A percentile compares a stretch with the other conserved stretches of the same genome.
These are phyloP conservation scores for Pangasius djambal DNA, from an alignment of 2,797 vertebrate species.

Conservation along the genomic window DNA sequence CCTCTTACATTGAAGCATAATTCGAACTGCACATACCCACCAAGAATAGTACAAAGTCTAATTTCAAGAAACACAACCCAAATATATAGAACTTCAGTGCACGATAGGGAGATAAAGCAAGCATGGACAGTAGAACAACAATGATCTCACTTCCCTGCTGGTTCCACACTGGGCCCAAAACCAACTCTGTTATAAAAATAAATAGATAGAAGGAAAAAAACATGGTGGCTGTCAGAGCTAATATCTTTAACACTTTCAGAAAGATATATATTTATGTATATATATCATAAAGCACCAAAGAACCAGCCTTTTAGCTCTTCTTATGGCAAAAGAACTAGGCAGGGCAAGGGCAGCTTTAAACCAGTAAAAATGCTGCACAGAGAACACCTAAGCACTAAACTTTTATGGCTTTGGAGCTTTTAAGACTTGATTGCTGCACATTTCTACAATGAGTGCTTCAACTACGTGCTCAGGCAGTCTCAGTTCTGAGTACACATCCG, in stretches of 20 bases:
- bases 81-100: constrained; percentile 37
- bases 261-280: background rate
- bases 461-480: constrained; percentile 56
- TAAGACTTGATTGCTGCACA: constrained; percentile 15
- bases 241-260: constrained; percentile 52
- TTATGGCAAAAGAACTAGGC: constrained; percentile 4
- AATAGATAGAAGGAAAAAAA: constrained; percentile 50
- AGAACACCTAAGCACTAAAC: constrained; percentile 1
- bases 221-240: constrained; percentile 57
- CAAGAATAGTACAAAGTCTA: background rate
- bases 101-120: constrained; percentile 36
- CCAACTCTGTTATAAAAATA: constrained; percentile 64
- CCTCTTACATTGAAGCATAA: background rate
- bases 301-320: constrained; percentile 12
- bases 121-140: constrained; percentile 62
- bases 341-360: background rate
- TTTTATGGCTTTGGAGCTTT: background rate
- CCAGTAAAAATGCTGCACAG: constrained; percentile 5
- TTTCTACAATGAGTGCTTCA: constrained; percentile 52
- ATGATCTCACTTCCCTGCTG: constrained; percentile 67
- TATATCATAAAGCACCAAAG: background rate
- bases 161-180: constrained; percentile 65
- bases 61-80: constrained; percentile 40
- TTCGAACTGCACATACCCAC: background rate
- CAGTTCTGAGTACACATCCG: constrained; percentile 65